phyloP scores from a whole-genome alignment of 2,888 invertebrate species.

The Parascotia fuliginaria region DNA sequence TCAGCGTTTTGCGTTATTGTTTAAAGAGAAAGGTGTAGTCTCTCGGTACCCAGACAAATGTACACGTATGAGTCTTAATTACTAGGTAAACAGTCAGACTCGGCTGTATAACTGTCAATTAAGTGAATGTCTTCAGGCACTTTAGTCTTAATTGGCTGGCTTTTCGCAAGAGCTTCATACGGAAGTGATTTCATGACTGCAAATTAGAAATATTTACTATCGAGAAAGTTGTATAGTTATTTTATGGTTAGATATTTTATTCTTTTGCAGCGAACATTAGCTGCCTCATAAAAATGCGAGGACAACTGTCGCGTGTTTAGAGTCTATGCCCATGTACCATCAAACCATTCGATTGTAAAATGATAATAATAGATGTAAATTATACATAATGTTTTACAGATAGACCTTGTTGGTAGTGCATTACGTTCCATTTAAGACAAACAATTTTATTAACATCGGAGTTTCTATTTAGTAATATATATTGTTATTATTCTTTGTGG shows the following conservation, averaged over 20 bases:
- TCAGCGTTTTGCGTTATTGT: slow-evolving; percentile 55
- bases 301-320: slow-evolving; percentile 10
- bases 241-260: slow-evolving; percentile 8
- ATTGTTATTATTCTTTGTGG: too few species aligned
- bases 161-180: slow-evolving; percentile 4
- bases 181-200: slow-evolving; percentile 5
- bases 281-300: slow-evolving; percentile 19
- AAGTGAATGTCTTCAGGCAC: slow-evolving; percentile 17
- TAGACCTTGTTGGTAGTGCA: slow-evolving; percentile 17
- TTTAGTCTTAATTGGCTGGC: slow-evolving; percentile 31
- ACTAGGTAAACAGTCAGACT: slow-evolving; percentile 45
- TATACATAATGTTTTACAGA: slow-evolving; percentile 27
- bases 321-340: slow-evolving; percentile 10
- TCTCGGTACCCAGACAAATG: slow-evolving; percentile 43
- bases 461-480: background rate
- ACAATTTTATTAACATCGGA: slow-evolving; percentile 18
- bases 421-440: slow-evolving; percentile 13
- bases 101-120: slow-evolving; percentile 48
- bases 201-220: slow-evolving; percentile 23
- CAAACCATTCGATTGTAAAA: slow-evolving; percentile 23
- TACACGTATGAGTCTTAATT: slow-evolving; percentile 53
- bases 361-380: slow-evolving; percentile 32
- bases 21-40: slow-evolving; percentile 70
- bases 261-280: slow-evolving; percentile 20
- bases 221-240: slow-evolving; percentile 27